Base-by-base conservation (phyloP, 2,797 vertebrate species). In the Chaunax sp. region DNA sequence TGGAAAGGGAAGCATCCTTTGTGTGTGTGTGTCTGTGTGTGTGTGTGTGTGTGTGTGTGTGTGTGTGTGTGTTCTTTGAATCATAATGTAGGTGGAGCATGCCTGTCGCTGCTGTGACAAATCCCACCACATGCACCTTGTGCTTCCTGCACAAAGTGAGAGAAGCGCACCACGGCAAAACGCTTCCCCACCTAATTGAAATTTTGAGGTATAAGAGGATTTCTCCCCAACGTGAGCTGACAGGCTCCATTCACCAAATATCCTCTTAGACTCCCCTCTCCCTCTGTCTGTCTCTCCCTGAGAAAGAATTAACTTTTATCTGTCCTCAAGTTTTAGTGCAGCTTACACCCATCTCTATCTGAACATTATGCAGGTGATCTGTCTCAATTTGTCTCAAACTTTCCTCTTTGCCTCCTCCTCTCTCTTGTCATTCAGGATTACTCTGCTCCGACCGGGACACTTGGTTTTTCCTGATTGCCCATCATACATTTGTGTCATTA, bases 151-250 rank as follows among this genome's bases (percentile, higher is more conserved):
- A 53, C 74, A 53, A 82, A 87, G 78, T 59, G 74, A 85, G 81
- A 72, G 72, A 64, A 62, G 80, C 38, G 64, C 79, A 66, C 69
- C 61, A 30, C 81, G 65, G 69, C 64, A 73, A 87, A 89, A 82
- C 70, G 68, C 85, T 82, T 71, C 76, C 63, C 69, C 80, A 85
- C 88, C 81, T 94, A 93, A 94, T 93, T 95, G 93, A 94, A 92
- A 93, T 90, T 92, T 90, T 83, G 87, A 89, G 88, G 81, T 80
- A 83, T 93, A 92, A 94, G 91, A 93, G 90, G 93, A 93, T 94
- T 94, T 92, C 78, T 79, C 72, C 78, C 79, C 87, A 89, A 85
- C 78, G 65, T 77, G 60, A 86, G 86, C 87, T 89, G 92, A 93
- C 91, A 92, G 91, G 76, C 84, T 85, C 90, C 87, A 91, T 92